Evolutionary conservation across 2,888 invertebrate species (phyloP).

Genomic region (Dromius quadrimaculatus): DNA sequence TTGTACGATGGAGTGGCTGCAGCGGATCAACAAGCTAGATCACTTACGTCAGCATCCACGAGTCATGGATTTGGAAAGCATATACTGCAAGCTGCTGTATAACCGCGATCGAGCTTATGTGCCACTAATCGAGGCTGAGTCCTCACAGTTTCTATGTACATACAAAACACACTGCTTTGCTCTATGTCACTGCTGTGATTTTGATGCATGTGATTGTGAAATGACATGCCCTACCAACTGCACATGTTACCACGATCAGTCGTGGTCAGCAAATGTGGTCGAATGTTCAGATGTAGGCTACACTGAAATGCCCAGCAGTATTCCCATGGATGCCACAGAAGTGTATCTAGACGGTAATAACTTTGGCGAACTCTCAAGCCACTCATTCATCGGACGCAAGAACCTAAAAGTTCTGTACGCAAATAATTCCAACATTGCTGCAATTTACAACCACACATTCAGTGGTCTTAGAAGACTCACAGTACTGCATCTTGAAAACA

Average conservation of each 20-base stretch:
- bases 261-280: constrained; percentile 93
- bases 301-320: constrained; percentile 84
- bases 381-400: constrained; percentile 92
- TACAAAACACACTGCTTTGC: constrained; percentile 95
- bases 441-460: constrained; percentile 90
- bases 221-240: constrained; percentile 96
- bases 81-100: constrained; percentile 89
- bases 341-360: constrained; percentile 94
- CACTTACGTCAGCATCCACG: constrained; percentile 88
- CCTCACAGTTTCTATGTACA: constrained; percentile 91
- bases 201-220: constrained; percentile 97
- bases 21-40: constrained; percentile 87
- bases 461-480: constrained; percentile 85
- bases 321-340: constrained; percentile 97
- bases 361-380: constrained; percentile 87
- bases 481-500: constrained; percentile 88
- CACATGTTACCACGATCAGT: constrained; percentile 94
- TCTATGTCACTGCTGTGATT: constrained; percentile 95
- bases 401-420: constrained; percentile 88
- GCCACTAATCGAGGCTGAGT: constrained; percentile 87
- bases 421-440: constrained; percentile 88
- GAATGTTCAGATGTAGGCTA: constrained; percentile 88
- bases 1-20: constrained; percentile 96
- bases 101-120: constrained; percentile 86
- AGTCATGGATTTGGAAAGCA: constrained; percentile 90